These are phyloP conservation scores for Poicephalus meyeri DNA, from an alignment of 2,113 vertebrate species.

Conservation along the genomic window DNA sequence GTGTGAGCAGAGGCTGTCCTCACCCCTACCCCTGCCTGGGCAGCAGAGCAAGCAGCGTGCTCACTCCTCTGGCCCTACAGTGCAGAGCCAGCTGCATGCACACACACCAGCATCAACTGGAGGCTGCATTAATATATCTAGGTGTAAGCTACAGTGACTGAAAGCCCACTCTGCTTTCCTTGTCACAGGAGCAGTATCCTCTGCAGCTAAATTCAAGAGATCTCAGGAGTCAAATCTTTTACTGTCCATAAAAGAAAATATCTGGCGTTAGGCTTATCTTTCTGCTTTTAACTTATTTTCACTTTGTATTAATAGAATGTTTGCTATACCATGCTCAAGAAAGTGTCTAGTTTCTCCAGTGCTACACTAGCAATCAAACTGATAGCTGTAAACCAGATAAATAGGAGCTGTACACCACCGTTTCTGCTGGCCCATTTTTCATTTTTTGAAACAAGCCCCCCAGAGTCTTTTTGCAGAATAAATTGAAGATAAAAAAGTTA, in stretches of 20 bases:
- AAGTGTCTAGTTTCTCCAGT: conserved; percentile 58
- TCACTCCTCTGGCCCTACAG: neutral
- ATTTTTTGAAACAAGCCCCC: conserved; percentile 75
- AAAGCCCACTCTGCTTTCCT: neutral
- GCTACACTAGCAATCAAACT: conserved; percentile 64
- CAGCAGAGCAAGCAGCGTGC: rapidly evolving
- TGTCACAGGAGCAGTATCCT: neutral
- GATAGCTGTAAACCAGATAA: conserved; percentile 78
- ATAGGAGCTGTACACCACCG: conserved; percentile 58
- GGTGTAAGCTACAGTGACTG: rapidly evolving
- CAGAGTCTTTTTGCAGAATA: conserved; percentile 76
- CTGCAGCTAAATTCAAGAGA: neutral
- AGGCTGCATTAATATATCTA: neutral
- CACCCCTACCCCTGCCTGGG: neutral
- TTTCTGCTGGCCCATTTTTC: conserved; percentile 74
- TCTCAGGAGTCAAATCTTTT: neutral
- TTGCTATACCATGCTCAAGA: conserved; percentile 29
- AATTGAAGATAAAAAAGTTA: conserved; percentile 76
- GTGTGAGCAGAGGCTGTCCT: neutral
- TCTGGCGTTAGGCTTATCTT: conserved; percentile 38
- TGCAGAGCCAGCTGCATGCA: neutral
- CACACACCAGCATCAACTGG: neutral
- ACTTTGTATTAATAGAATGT: conserved; percentile 45
- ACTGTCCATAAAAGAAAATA: conserved; percentile 28
- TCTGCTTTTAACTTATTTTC: conserved; percentile 58